Evolutionary conservation across 2,888 invertebrate genomes (phyloP), one percentile per base, ranked within the genome.

Genomic region (Blastobasis lacticolella): DNA sequence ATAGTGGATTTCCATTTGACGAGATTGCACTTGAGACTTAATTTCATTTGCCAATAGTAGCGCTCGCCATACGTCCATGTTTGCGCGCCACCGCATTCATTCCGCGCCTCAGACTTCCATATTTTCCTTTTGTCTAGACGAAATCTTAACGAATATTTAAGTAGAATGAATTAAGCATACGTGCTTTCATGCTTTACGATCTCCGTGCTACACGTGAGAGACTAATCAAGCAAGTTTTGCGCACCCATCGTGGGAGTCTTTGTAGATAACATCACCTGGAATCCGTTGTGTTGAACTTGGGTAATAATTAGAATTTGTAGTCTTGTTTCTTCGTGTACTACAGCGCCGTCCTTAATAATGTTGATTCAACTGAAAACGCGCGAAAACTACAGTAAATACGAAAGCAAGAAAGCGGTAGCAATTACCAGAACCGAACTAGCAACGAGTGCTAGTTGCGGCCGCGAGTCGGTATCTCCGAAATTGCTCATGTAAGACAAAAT

Each of bases 41-140:
- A 88, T 86, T 86, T 83, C 81, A 85, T 84, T 81, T 80, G 76
- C 78, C 84, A 84, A 85, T 84, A 83, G 78, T 84, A 83, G 78
- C 85, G 78, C 75, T 67, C 74, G 64, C 72, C 75, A 79, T 80
- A 77, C 80, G 71, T 81, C 75, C 78, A 65, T 80, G 77, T 84
- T 85, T 83, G 84, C 78, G 63, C 73, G 63, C 70, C 70, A 73
- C 78, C 76, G 73, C 77, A 78, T 75, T 85, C 81, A 75, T 81
- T 81, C 75, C 64, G 69, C 73, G 74, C 75, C 67, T 73, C 79
- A 81, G 79, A 74, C 73, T 69, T 67, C 75, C 75, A 83, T 86
- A 87, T 87, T 86, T 85, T 84, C 85, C 84, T 84, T 86, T 86
- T 86, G 87, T 86, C 86, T 87, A 87, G 87, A 87, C 87, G 80